These are phyloP conservation scores for Malaclemys terrapin DNA, from an alignment of 2,113 vertebrate genomes.

Conservation along the genomic window DNA sequence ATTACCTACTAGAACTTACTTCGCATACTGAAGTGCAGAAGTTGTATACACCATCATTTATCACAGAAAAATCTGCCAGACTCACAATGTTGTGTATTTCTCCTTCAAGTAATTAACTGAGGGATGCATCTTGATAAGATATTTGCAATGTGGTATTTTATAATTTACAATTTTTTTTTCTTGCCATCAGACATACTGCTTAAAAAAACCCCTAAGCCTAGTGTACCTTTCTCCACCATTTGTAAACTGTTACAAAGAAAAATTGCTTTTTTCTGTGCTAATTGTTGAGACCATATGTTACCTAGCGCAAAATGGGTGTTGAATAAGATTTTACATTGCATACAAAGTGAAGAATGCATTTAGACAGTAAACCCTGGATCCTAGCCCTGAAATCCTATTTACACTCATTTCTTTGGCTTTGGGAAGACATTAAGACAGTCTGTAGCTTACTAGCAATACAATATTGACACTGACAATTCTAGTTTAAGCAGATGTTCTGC, in stretches of 20 bases:
- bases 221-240: not conserved
- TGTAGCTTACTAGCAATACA: slow-evolving; percentile 59
- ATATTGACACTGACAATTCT: slow-evolving; percentile 64
- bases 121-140: not conserved
- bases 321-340: slow-evolving; percentile 48
- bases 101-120: not conserved
- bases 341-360: slow-evolving; percentile 40
- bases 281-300: slow-evolving; percentile 52
- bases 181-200: not conserved
- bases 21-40: not conserved
- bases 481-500: slow-evolving; percentile 75
- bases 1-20: not conserved
- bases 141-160: not conserved
- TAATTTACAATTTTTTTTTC: not conserved
- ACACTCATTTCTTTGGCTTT: slow-evolving; percentile 51
- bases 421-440: slow-evolving; percentile 47
- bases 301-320: slow-evolving; percentile 20
- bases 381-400: slow-evolving; percentile 52
- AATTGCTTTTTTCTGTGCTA: slow-evolving; percentile 18
- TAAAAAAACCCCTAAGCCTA: not conserved
- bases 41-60: not conserved
- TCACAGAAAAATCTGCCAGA: not conserved
- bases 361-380: slow-evolving; percentile 37
- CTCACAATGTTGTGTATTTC: not conserved
- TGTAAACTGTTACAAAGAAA: slow-evolving; percentile 26